Base-by-base conservation (phyloP, 37 sponge, comb jelly and placozoan species). In the Petrosia ficiformis region DNA sequence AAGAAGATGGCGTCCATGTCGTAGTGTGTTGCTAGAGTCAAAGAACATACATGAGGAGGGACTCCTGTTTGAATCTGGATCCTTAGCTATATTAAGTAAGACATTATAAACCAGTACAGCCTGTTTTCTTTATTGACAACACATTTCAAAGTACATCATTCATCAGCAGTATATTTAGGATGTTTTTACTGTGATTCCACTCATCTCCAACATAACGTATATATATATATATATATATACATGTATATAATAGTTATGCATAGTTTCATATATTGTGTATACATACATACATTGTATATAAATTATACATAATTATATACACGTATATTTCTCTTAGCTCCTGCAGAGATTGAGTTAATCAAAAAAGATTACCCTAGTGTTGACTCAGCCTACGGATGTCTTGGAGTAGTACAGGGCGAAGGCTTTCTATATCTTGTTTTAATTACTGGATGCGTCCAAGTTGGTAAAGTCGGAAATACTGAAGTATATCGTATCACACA, bases 401-500 rank as follows among this genome's bases (percentile, higher is more conserved):
- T 94, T 48, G 94, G 94, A 2, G 91, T 94, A 2, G 70, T 94
- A 40, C 63, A 22, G 3, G 63, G 61, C 31, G 68, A 33, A 22
- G 56, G 56, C 28, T 38, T 56, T 58, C 70, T 57, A 28, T 93
- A 93, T 60, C 76, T 93, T 16, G 87, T 85, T 4, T 66, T 93
- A 6, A 67, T 93, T n/a, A 89, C 89, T 0, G 87, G 79, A 3
- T 89, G 90, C 39, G 71, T 71, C 59, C 73, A 70, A 8, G 83
- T 93, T n/a, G 94, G 90, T 8, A 59, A 42, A 63, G 28, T 87
- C 1, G 29, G 37, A 37, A 89, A 88, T 19, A 77, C 52, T 57
- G 93, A 92, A 69, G 43, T 92, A 35, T 92, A 84, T 44, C 81
- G 82, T 5, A 75, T 92, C 71, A 92, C 89, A 0, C 72, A 86